Conservation (phyloP, 2,888 invertebrate species). For the Drosophila colorata region DNA sequence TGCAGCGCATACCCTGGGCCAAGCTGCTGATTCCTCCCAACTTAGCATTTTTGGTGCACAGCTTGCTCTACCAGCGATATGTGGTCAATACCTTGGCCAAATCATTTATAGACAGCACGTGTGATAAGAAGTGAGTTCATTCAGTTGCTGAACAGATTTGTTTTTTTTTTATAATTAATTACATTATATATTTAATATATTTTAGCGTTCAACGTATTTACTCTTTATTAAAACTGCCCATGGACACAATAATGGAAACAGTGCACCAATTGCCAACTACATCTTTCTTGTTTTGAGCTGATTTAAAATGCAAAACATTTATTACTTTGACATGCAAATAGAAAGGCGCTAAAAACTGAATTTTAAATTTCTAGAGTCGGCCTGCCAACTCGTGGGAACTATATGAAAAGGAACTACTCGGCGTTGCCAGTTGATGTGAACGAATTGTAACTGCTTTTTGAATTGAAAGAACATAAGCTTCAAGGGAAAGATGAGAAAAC, state of each 20-base stretch:
- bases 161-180: not conserved
- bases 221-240: constrained; percentile 23
- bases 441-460: not conserved
- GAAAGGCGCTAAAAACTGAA: not conserved
- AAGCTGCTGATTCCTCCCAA: constrained; percentile 53
- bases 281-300: constrained; percentile 36
- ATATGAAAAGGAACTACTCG: not conserved
- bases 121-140: constrained; percentile 48
- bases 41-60: constrained; percentile 59
- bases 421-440: not conserved
- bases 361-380: not conserved
- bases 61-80: constrained; percentile 27
- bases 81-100: constrained; percentile 37
- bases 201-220: constrained; percentile 45
- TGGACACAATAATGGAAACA: constrained; percentile 15
- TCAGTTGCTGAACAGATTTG: too few relatives aligned
- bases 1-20: constrained; percentile 58
- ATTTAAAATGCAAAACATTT: not conserved
- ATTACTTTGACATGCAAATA: not conserved
- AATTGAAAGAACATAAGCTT: not conserved
- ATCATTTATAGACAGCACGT: constrained; percentile 50
- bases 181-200: not conserved
- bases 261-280: constrained; percentile 10
- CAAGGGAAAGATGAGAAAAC: too few relatives aligned
- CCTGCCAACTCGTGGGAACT: constrained; percentile 1